A percentile compares a stretch with the other conserved stretches of the same genome.
Evolutionary conservation across 2,888 invertebrate species (phyloP).

Genomic region (Fabriciana adippe): DNA sequence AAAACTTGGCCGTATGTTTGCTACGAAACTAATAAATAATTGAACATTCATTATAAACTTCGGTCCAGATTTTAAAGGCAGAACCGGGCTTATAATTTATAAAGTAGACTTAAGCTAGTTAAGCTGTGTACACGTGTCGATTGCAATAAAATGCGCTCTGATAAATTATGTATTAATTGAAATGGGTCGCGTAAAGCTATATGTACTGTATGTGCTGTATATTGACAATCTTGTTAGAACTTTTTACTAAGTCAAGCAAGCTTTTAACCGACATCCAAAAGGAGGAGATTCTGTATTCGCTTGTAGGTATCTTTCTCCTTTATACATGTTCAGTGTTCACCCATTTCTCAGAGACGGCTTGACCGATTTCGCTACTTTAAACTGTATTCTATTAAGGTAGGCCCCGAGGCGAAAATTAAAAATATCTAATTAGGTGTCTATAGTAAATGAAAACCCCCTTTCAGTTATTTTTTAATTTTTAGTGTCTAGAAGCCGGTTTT

Average conservation of each 20-base stretch:
- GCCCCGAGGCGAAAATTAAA: too few relatives aligned
- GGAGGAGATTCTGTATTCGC: too few relatives aligned
- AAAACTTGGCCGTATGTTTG: slow-evolving; percentile 35
- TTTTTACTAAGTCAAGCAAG: not conserved
- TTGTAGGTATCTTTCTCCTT: too few relatives aligned
- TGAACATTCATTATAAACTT: slow-evolving; percentile 35
- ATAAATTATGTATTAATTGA: slow-evolving; percentile 20
- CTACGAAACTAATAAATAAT: slow-evolving; percentile 39
- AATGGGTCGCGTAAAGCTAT: not conserved
- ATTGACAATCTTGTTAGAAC: not conserved
- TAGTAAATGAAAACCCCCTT: too few relatives aligned
- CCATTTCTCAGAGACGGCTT: too few relatives aligned
- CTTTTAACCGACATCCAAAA: not conserved
- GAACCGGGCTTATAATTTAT: slow-evolving; percentile 32
- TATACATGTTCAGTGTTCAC: too few relatives aligned
- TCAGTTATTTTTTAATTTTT: too few relatives aligned
- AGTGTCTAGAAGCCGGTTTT: too few relatives aligned
- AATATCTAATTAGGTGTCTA: too few relatives aligned
- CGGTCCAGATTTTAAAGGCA: slow-evolving; percentile 29
- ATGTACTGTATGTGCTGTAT: not conserved
- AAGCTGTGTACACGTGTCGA: slow-evolving; percentile 21
- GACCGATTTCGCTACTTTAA: too few relatives aligned
- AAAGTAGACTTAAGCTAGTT: slow-evolving; percentile 23
- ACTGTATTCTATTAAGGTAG: too few relatives aligned
- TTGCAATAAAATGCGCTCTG: slow-evolving; percentile 18